These are phyloP conservation scores for Eupithecia tripunctaria DNA, from an alignment of 2,888 invertebrate genomes.

Conservation along the genomic window DNA sequence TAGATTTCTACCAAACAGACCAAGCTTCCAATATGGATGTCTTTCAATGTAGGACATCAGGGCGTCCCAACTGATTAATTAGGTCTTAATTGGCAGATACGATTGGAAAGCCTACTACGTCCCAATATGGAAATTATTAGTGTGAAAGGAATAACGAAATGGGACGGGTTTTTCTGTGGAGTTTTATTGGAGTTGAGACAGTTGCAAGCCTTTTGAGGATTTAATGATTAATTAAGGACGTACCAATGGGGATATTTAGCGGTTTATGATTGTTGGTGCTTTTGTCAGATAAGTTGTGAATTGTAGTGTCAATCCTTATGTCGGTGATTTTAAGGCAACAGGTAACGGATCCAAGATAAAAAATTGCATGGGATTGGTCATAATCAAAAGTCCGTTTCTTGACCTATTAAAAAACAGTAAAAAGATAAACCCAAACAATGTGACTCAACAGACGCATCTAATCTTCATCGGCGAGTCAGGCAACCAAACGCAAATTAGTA, in stretches of 20 bases:
- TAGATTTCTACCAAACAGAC: slow-evolving; percentile 10
- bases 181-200: slow-evolving; percentile 18
- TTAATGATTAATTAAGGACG: slow-evolving; percentile 1
- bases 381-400: slow-evolving; percentile 8
- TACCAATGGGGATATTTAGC: background rate
- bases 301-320: background rate
- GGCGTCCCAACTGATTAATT: slow-evolving; percentile 26
- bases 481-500: slow-evolving; percentile 40
- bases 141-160: slow-evolving; percentile 26
- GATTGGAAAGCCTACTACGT: slow-evolving; percentile 21
- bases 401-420: slow-evolving; percentile 9
- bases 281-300: background rate
- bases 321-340: background rate
- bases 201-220: slow-evolving; percentile 15
- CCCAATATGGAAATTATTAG: slow-evolving; percentile 37
- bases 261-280: background rate
- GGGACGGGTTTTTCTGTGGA: slow-evolving; percentile 23
- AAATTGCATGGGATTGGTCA: background rate
- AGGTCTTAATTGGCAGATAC: slow-evolving; percentile 33
- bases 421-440: background rate
- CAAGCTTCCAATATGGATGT: slow-evolving; percentile 30
- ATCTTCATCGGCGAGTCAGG: slow-evolving; percentile 17
- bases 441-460: slow-evolving; percentile 14
- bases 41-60: slow-evolving; percentile 11
- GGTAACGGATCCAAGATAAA: background rate